Conservation (phyloP, 2,888 invertebrate genomes). For the Melangyna quadrimaculata region DNA sequence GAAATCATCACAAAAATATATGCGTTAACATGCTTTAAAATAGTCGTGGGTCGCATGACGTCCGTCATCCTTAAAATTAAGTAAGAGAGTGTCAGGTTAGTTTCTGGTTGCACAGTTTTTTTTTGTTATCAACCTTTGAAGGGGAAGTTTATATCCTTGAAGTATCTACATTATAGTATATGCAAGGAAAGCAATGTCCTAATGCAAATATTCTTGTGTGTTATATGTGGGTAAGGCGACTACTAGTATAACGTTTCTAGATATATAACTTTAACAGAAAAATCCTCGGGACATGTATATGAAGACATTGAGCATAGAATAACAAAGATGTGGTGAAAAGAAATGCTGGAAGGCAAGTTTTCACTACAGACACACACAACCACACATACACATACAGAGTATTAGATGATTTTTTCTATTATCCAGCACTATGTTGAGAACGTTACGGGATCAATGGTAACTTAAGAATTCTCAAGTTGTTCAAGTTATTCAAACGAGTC, state of each 20-base stretch:
- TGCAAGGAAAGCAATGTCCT: constrained; percentile 45
- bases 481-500: constrained; percentile 19
- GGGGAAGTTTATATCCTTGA: background rate
- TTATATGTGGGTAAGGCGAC: constrained; percentile 53
- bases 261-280: background rate
- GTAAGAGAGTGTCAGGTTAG: background rate
- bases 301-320: constrained; percentile 8
- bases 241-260: constrained; percentile 14
- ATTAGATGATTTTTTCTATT: background rate
- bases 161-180: background rate
- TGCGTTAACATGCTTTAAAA: background rate
- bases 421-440: background rate
- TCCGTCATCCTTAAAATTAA: constrained; percentile 5
- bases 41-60: background rate
- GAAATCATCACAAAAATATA: background rate
- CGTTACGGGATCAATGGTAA: constrained; percentile 21
- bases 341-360: background rate
- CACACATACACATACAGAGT: background rate
- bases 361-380: background rate
- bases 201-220: constrained; percentile 43
- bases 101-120: background rate
- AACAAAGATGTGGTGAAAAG: background rate
- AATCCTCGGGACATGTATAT: constrained; percentile 31
- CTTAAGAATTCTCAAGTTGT: constrained; percentile 29
- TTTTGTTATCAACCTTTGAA: background rate